phyloP scores from a whole-genome alignment of 2,113 vertebrate genomes.

The Narcine bancroftii region DNA sequence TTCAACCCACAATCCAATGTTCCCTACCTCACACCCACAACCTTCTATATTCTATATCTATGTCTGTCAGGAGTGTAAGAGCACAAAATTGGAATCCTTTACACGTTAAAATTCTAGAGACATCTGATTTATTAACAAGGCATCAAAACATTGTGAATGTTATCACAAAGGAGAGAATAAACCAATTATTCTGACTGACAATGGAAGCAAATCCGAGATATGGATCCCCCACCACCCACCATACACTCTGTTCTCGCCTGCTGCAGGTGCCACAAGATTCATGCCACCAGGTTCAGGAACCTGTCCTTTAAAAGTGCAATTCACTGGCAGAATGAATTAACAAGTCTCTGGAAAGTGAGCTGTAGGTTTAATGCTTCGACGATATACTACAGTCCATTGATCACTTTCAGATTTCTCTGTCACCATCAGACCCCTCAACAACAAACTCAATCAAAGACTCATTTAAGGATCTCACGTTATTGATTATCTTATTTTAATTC shows the following conservation, averaged over 20 bases:
- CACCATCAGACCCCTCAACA: too few species aligned
- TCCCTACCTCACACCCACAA: too few species aligned
- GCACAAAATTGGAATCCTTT: not conserved
- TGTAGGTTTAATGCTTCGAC: not conserved
- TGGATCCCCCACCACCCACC: too few species aligned
- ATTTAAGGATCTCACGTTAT: too few species aligned
- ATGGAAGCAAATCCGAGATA: not conserved
- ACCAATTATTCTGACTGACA: not conserved
- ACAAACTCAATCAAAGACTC: too few species aligned
- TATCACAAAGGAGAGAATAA: not conserved
- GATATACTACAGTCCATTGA: not conserved
- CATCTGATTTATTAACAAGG: not conserved
- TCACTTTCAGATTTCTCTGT: not conserved
- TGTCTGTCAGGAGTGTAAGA: not conserved
- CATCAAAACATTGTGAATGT: not conserved
- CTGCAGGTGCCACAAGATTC: too few species aligned
- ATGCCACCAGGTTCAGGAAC: too few species aligned
- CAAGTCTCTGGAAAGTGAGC: not conserved
- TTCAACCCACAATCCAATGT: too few species aligned
- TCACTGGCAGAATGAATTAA: not conserved
- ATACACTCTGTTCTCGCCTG: too few species aligned
- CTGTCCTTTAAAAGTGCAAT: not conserved
- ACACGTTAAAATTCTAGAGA: not conserved
- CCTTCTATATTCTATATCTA: too few species aligned
- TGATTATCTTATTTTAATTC: too few species aligned